Evolutionary conservation across 2,113 vertebrate species (phyloP).

Genomic region (Scartelaos histophorus): DNA sequence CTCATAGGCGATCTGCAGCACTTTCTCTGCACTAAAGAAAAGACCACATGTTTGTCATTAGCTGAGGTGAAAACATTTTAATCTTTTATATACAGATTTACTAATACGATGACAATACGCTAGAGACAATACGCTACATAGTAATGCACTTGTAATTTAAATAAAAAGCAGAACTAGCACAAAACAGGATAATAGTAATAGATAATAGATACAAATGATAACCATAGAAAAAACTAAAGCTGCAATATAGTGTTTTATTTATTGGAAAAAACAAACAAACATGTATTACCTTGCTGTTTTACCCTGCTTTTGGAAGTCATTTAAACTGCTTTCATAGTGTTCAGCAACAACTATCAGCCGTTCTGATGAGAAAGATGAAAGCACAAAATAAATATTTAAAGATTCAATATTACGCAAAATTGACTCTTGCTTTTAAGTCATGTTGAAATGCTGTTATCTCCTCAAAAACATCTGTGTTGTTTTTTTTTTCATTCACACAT

Average conservation of each 20-base stretch:
- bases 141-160: too few species aligned
- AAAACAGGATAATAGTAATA: too few species aligned
- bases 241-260: background rate
- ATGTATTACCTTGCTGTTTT: conserved; percentile 82
- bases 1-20: conserved; percentile 88
- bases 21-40: conserved; percentile 78
- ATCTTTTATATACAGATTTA: background rate
- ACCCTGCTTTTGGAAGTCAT: conserved; percentile 84
- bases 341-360: conserved; percentile 94
- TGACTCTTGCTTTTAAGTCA: too few species aligned
- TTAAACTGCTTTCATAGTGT: conserved; percentile 87
- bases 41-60: conserved; percentile 16
- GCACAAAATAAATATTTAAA: background rate
- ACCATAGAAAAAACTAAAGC: too few species aligned
- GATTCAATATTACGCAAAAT: too few species aligned
- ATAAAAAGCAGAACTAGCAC: too few species aligned
- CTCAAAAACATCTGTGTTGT: too few species aligned
- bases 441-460: too few species aligned
- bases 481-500: too few species aligned
- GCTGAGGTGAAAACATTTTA: background rate
- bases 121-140: too few species aligned
- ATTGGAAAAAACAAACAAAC: background rate
- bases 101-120: too few species aligned
- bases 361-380: conserved; percentile 74
- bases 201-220: too few species aligned